Evolutionary conservation across 2,113 vertebrate species (phyloP).

Genomic region (Tupaia tana): DNA sequence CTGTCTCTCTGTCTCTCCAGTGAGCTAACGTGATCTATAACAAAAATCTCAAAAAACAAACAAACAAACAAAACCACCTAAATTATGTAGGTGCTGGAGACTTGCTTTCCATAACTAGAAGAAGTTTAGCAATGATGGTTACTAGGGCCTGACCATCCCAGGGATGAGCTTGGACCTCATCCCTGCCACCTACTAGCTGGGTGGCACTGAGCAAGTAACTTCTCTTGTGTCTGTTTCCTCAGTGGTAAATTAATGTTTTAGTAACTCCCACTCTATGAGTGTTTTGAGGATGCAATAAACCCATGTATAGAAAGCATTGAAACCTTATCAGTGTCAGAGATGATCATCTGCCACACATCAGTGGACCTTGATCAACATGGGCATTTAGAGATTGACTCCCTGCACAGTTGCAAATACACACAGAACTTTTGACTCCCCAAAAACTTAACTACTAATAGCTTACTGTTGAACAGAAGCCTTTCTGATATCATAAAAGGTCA

Average conservation of each 20-base stretch:
- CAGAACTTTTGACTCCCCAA: no score
- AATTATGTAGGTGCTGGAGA: not conserved
- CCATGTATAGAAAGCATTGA: not conserved
- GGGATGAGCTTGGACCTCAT: not conserved
- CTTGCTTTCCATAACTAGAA: not conserved
- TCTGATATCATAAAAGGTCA: no score
- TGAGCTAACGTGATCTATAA: no score
- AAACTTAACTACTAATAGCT: no score
- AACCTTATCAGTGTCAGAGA: not conserved
- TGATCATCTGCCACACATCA: not conserved
- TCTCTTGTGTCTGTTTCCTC: not conserved
- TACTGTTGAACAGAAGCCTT: no score
- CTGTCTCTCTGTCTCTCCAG: no score
- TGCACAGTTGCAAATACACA: no score
- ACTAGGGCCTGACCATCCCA: not conserved
- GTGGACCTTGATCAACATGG: no score
- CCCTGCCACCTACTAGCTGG: accelerated
- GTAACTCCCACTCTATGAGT: not conserved
- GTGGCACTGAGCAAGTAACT: not conserved
- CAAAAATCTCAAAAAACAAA: no score
- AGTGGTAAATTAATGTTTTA: not conserved
- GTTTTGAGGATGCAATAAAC: not conserved
- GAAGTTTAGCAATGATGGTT: no score
- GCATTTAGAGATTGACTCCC: no score
- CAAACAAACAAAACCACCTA: no score